phyloP scores from a whole-genome alignment of 2,888 invertebrate species.

The Uropetala carovei region DNA sequence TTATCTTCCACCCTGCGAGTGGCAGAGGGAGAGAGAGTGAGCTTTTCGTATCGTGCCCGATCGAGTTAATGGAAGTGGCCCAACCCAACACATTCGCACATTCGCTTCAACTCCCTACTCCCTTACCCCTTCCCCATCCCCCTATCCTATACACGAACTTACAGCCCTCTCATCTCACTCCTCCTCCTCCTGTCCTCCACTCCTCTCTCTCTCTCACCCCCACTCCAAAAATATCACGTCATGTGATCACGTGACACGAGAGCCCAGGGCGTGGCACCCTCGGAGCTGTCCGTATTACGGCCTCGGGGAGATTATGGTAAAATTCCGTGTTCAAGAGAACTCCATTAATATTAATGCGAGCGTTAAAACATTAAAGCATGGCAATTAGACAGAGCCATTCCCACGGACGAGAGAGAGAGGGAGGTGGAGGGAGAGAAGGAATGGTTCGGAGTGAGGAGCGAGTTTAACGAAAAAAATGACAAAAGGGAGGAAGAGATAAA shows the following conservation, averaged over 20 bases:
- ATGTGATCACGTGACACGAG: conserved; percentile 44
- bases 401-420: too few relatives aligned
- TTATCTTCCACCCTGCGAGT: not conserved
- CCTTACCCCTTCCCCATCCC: not conserved
- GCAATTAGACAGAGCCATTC: conserved; percentile 33
- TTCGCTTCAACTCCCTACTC: not conserved
- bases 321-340: conserved; percentile 55
- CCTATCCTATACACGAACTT: not conserved
- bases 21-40: not conserved
- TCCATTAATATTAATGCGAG: conserved; percentile 57
- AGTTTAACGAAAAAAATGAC: not conserved
- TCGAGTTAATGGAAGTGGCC: conserved; percentile 37
- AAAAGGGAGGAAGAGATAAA: not conserved
- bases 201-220: not conserved
- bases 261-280: conserved; percentile 37
- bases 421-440: not conserved
- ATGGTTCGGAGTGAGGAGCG: not conserved
- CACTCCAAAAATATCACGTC: conserved; percentile 27
- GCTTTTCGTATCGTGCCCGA: not conserved
- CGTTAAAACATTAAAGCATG: conserved; percentile 58
- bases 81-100: not conserved
- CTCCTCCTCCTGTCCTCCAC: not conserved
- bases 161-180: not conserved
- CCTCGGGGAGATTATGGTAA: conserved; percentile 48
- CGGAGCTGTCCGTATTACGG: not conserved